phyloP scores from a whole-genome alignment of 2,797 vertebrate species.

The Morus bassanus region DNA sequence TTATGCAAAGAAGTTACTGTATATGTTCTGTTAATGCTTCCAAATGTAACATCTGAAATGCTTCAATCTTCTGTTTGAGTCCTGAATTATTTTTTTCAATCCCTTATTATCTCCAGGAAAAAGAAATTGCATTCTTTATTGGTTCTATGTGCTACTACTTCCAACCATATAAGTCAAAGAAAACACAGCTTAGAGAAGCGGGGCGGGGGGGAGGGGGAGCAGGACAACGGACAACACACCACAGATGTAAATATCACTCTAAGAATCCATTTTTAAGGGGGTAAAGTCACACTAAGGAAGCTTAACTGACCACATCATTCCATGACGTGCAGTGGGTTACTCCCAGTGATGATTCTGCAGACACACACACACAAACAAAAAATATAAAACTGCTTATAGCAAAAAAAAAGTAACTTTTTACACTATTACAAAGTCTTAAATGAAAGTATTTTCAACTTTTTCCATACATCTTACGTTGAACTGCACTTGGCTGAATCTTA shows the following conservation, averaged over 20 bases:
- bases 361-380: not conserved
- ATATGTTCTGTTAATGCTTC: not conserved
- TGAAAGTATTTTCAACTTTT: not conserved
- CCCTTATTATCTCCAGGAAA: not conserved
- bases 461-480: not conserved
- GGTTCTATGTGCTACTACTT: not conserved
- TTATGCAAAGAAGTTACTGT: not conserved
- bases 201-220: accelerated
- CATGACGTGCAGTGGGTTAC: not conserved
- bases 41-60: not conserved
- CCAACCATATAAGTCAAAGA: not conserved
- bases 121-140: not conserved
- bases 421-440: not conserved
- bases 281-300: not conserved
- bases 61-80: not conserved
- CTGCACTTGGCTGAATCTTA: not conserved
- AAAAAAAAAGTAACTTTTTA: not conserved
- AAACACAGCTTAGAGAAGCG: not conserved
- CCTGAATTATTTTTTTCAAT: not conserved
- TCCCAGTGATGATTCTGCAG: not conserved
- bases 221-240: too few species aligned
- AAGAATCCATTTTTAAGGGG: not conserved
- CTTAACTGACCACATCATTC: not conserved
- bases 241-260: not conserved
- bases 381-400: not conserved